These are phyloP conservation scores for Drosophila monieri DNA, from an alignment of 2,888 invertebrate genomes.

Conservation along the genomic window DNA sequence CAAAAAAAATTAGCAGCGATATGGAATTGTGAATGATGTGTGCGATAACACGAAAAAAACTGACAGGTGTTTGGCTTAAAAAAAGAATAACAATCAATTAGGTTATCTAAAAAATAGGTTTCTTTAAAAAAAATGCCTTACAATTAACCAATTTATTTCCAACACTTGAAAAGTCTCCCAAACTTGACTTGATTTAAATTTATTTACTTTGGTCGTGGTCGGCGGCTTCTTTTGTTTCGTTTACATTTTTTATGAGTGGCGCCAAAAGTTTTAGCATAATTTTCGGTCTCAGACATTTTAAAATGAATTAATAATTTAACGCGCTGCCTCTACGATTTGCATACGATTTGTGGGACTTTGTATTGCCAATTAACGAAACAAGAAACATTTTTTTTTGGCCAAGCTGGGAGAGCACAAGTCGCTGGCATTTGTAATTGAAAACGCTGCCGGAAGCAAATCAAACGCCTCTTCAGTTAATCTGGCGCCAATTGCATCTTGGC, in stretches of 20 bases:
- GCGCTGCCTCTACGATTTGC: constrained; percentile 52
- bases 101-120: not conserved
- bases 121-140: not conserved
- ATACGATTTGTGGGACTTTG: constrained; percentile 42
- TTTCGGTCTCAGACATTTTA: constrained; percentile 53
- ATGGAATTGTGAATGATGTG: constrained; percentile 6
- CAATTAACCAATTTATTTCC: not conserved
- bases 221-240: constrained; percentile 32
- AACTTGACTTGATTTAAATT: constrained; percentile 13
- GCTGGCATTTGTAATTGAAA: constrained; percentile 62
- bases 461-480: constrained; percentile 44
- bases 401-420: not conserved
- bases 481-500: constrained; percentile 48
- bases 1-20: not conserved
- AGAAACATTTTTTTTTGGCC: not conserved
- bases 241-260: constrained; percentile 68
- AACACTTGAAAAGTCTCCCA: not conserved
- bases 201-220: constrained; percentile 11
- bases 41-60: not conserved
- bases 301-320: constrained; percentile 79
- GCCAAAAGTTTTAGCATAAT: constrained; percentile 79
- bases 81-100: not conserved
- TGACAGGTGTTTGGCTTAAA: not conserved
- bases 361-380: constrained; percentile 54
- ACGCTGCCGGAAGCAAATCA: constrained; percentile 66